Base-by-base conservation (phyloP, 2,888 invertebrate species). In the Ochropleura plecta region DNA sequence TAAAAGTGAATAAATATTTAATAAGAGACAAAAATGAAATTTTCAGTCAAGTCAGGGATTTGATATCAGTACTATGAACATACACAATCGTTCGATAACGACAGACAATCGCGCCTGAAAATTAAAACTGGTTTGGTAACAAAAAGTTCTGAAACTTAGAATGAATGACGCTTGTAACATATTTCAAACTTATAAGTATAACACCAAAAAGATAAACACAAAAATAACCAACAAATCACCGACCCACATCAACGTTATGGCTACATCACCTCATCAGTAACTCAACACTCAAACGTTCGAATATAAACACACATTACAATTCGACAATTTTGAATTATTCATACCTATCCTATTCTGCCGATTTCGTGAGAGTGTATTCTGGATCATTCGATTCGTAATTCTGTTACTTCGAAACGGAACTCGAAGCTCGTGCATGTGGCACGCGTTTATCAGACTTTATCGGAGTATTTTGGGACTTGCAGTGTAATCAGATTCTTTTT, bases 291-390 rank as follows among this genome's bases (percentile, higher is more conserved):
- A 84, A 81, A 83, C 79, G 85, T 87, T 91, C 84, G 86, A 89
- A 89, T 90, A 91, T 92, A 92, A 91, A 91, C 90, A 89, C 88
- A 89, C 92, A 92, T 93, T 91, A 92, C 90, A 88, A 91, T 90
- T 88, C 82, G 81, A 86, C 30, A 87, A 91, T 90, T 91, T 89
- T 91, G 93, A 93, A 93, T 93, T 85, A 93, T 93, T 93, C 92
- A 93, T 93, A 89, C 87, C 89, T 93, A 89, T 86, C 90, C 87
- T 84, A 89, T 89, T 91, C 90, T 87, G 83, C 76, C 82, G 79
- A 88, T 83, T 75, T 76, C 42, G 46, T 40, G 73, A 71, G 68
- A 80, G 85, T 89, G 68, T 92, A 92, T 92, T 92, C 92, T 88
- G 88, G 20, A 75, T 81, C 64, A 81, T 82, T 82, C 53, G 48